These are phyloP conservation scores for Ametastegia equiseti DNA, from an alignment of 2,888 invertebrate species.

Conservation along the genomic window DNA sequence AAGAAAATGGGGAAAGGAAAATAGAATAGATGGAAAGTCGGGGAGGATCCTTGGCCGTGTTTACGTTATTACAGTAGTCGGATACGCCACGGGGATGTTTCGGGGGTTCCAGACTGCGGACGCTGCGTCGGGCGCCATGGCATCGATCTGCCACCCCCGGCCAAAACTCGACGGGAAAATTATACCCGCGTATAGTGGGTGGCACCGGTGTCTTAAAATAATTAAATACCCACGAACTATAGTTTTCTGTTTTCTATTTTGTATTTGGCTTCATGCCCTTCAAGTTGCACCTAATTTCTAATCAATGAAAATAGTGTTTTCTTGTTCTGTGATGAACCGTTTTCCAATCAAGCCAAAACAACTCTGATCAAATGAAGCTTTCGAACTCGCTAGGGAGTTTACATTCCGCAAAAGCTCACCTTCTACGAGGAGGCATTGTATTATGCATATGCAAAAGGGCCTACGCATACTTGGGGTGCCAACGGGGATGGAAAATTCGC, in stretches of 20 bases:
- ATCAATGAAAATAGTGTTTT: too few relatives aligned
- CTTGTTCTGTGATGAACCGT: not conserved
- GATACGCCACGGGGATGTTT: constrained; percentile 52
- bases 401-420: not conserved
- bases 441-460: not conserved
- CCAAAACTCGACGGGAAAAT: constrained; percentile 46
- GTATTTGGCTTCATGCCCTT: too few relatives aligned
- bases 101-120: constrained; percentile 67
- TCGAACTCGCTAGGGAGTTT: not conserved
- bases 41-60: constrained; percentile 46
- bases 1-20: not conserved
- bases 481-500: not conserved
- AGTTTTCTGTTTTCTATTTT: not conserved
- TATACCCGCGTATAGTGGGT: constrained; percentile 8
- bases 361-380: too few relatives aligned
- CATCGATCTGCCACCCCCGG: constrained; percentile 69
- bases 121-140: constrained; percentile 72
- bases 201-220: constrained; percentile 5
- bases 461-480: not conserved
- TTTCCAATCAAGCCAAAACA: not conserved
- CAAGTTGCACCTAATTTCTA: too few relatives aligned
- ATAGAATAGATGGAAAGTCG: not conserved
- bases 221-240: constrained; percentile 9
- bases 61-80: constrained; percentile 58
- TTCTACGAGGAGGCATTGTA: not conserved